Evolutionary conservation across 1,140 invertebrate genomes (phyloP).

Genomic region (Penaeus chinensis): DNA sequence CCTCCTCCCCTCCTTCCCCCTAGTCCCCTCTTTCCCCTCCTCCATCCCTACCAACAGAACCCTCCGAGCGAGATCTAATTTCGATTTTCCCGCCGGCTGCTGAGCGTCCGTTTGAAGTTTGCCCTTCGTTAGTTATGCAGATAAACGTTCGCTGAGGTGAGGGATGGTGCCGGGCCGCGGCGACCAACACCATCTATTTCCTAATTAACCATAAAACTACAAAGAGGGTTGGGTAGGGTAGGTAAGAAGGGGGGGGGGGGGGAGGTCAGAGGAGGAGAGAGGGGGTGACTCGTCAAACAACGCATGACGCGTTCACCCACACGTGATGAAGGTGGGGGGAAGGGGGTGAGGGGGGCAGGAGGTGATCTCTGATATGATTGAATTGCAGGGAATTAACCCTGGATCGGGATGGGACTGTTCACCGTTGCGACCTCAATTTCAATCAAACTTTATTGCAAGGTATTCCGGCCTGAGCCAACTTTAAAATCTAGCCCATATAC

Average conservation of each 20-base stretch:
- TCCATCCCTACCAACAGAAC: too few relatives aligned
- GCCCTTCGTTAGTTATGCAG: slow-evolving; percentile 32
- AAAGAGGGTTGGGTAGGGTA: not conserved
- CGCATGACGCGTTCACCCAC: too few relatives aligned
- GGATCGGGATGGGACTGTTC: not conserved
- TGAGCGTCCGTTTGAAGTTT: too few relatives aligned
- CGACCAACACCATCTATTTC: slow-evolving; percentile 12
- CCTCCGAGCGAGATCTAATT: too few relatives aligned
- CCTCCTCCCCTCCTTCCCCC: not conserved
- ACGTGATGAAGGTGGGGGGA: too few relatives aligned
- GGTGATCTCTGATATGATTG: slow-evolving; percentile 2
- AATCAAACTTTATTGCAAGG: slow-evolving; percentile 9
- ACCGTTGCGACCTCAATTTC: not conserved
- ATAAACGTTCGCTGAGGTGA: slow-evolving; percentile 23
- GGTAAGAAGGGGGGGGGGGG: not conserved
- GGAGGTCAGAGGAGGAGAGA: not conserved
- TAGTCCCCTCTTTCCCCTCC: not conserved
- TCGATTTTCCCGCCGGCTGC: too few relatives aligned
- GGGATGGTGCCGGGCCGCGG: not conserved
- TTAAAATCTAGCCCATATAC: slow-evolving; percentile 2
- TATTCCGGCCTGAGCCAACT: not conserved
- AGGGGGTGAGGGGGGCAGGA: not conserved
- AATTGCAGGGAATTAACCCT: slow-evolving; percentile 13
- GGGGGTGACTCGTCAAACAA: not conserved
- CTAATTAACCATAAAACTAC: slow-evolving; percentile 43